These are phyloP conservation scores for Proisotoma minuta DNA, from an alignment of 2,888 invertebrate genomes.

Conservation along the genomic window DNA sequence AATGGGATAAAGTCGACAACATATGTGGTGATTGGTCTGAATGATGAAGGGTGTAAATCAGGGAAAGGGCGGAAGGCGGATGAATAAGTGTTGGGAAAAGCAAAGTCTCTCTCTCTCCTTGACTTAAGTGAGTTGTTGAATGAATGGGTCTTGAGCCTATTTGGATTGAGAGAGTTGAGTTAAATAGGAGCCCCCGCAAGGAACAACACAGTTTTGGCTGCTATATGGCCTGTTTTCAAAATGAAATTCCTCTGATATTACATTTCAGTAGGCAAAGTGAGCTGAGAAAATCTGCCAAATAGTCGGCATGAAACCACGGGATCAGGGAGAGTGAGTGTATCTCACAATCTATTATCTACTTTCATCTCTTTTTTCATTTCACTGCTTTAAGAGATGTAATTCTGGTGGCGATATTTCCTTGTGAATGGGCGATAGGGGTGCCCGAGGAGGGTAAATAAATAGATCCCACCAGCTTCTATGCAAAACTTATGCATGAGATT, in stretches of 20 bases:
- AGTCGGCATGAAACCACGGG: neutral
- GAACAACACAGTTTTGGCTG: conserved; percentile 48
- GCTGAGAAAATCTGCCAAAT: neutral
- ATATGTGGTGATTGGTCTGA: too few species aligned
- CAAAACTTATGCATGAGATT: too few species aligned
- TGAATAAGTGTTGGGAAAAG: too few species aligned
- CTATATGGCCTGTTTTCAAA: conserved; percentile 48
- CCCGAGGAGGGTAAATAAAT: too few species aligned
- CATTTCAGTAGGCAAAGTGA: conserved; percentile 34
- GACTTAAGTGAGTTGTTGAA: conserved; percentile 10
- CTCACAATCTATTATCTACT: conserved; percentile 1
- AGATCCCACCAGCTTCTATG: too few species aligned
- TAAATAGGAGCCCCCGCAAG: conserved; percentile 42
- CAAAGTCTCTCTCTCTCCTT: neutral
- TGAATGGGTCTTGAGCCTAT: conserved; percentile 24
- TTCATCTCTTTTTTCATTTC: conserved; percentile 4
- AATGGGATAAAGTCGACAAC: neutral
- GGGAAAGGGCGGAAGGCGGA: neutral
- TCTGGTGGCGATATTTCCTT: too few species aligned
- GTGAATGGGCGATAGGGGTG: too few species aligned
- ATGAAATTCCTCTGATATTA: conserved; percentile 49
- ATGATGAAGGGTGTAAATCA: neutral
- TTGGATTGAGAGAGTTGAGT: conserved; percentile 33
- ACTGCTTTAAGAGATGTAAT: too few species aligned
- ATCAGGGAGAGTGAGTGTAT: too few species aligned